These are phyloP conservation scores for Chymomyza procnemis DNA, from an alignment of 2,888 invertebrate genomes.

Conservation along the genomic window DNA sequence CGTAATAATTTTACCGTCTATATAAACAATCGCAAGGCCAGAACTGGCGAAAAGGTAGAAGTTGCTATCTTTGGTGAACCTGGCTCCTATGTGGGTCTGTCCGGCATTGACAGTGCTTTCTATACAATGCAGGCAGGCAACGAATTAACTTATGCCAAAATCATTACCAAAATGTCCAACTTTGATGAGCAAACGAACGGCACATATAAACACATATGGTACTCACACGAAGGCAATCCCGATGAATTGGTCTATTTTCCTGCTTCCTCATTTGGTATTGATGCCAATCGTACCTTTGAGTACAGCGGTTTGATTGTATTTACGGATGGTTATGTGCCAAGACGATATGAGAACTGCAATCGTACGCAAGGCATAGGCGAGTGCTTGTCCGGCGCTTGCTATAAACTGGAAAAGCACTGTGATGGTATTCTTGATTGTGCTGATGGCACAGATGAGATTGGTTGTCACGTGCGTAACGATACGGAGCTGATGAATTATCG, in stretches of 20 bases:
- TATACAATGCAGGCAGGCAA: slow-evolving; percentile 96
- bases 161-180: slow-evolving; percentile 90
- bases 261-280: slow-evolving; percentile 93
- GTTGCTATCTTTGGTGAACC: slow-evolving; percentile 96
- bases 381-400: slow-evolving; percentile 91
- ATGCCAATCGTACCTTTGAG: slow-evolving; percentile 95
- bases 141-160: slow-evolving; percentile 91
- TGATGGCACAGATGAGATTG: slow-evolving; percentile 91
- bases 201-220: slow-evolving; percentile 90
- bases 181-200: slow-evolving; percentile 93
- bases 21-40: slow-evolving; percentile 95
- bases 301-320: slow-evolving; percentile 93
- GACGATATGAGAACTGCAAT: slow-evolving; percentile 86
- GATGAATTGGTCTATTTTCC: slow-evolving; percentile 92
- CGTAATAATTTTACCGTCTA: slow-evolving; percentile 92
- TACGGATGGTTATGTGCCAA: slow-evolving; percentile 89
- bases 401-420: slow-evolving; percentile 86
- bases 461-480: slow-evolving; percentile 83
- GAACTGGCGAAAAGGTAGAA: slow-evolving; percentile 95
- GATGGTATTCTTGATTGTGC: slow-evolving; percentile 88
- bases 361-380: slow-evolving; percentile 85
- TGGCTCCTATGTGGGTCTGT: slow-evolving; percentile 94
- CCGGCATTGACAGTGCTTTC: slow-evolving; percentile 92
- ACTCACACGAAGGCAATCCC: slow-evolving; percentile 89
- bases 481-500: slow-evolving; percentile 87